Base-by-base conservation (phyloP, 2,888 invertebrate genomes). In the Pinctada fucata region DNA sequence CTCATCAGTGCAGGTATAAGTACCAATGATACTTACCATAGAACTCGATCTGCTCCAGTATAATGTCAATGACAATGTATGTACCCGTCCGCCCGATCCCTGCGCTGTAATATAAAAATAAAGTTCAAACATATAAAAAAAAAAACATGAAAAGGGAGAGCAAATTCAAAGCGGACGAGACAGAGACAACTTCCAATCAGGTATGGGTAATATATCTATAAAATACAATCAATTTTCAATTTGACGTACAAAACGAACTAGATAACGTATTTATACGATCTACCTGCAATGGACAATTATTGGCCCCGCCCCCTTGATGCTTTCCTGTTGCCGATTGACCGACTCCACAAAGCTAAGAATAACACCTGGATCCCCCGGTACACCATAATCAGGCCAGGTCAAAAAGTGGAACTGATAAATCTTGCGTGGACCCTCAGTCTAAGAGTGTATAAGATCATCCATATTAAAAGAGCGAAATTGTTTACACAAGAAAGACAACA, bases 71-170 rank as follows among this genome's bases (percentile, higher is more conserved):
- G n/a, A 45, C 69, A 3, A 69, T 50, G 6, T 50, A 13, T 50
- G 69, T 69, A n/a, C 69, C 69, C 51, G 69, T 69, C 8, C 69
- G 50, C 1, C 69, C 69, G 51, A 69, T 47, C 16, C 69, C 69
- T 50, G 69, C 69, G 16, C 69, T 69, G 49, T 5, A 69, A 69
- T 50, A 0, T 45, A 66, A 16, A 63, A n/a, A n/a, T n/a, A n/a
- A n/a, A n/a, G n/a, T n/a, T n/a, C n/a, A n/a, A n/a, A n/a, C n/a
- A n/a, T n/a, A n/a, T n/a, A n/a, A n/a, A n/a, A n/a, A n/a, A n/a
- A n/a, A n/a, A n/a, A n/a, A n/a, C n/a, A n/a, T n/a, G n/a, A n/a
- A n/a, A n/a, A n/a, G n/a, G n/a, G n/a, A n/a, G n/a, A n/a, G n/a
- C n/a, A n/a, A n/a, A n/a, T n/a, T n/a, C n/a, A n/a, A n/a, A n/a